These are phyloP conservation scores for Eupithecia centaureata DNA, from an alignment of 2,888 invertebrate genomes.

Conservation along the genomic window DNA sequence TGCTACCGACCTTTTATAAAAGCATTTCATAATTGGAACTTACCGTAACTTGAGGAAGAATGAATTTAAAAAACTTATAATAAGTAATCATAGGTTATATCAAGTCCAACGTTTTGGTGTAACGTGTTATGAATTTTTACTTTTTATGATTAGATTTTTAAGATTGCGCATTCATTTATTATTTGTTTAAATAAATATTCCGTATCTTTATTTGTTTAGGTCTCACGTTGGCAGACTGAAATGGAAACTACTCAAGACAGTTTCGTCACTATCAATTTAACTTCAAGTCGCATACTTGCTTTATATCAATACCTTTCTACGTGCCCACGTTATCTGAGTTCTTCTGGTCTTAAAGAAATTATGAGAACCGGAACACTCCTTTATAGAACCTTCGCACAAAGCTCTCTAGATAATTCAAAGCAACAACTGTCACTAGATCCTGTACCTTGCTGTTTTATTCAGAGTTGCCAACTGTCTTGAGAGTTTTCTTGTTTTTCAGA, in stretches of 20 bases:
- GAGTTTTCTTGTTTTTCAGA: background rate
- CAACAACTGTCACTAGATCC: slow-evolving; percentile 8
- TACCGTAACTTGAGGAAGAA: too few relatives aligned
- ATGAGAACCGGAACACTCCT: slow-evolving; percentile 4
- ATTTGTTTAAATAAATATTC: too few relatives aligned
- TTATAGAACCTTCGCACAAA: background rate
- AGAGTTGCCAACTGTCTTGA: background rate
- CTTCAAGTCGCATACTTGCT: background rate
- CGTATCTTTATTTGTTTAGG: too few relatives aligned
- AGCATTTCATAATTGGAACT: background rate
- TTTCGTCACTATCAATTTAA: background rate
- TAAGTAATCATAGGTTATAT: too few relatives aligned
- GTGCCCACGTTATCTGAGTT: background rate
- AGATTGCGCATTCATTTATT: too few relatives aligned
- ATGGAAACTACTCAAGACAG: too few relatives aligned
- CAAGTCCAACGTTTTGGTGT: too few relatives aligned
- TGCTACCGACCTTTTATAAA: background rate
- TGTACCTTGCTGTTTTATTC: slow-evolving; percentile 8
- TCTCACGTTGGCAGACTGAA: too few relatives aligned
- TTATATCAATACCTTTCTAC: background rate
- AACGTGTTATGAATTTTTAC: too few relatives aligned
- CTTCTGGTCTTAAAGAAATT: background rate
- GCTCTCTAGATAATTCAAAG: slow-evolving; percentile 15
- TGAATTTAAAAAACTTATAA: too few relatives aligned
- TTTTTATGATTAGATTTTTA: too few relatives aligned